Percentiles rank a stretch among this genome's conserved stretches.
Evolutionary conservation across 1,140 invertebrate species (phyloP).

Genomic region (Formica selysi): DNA sequence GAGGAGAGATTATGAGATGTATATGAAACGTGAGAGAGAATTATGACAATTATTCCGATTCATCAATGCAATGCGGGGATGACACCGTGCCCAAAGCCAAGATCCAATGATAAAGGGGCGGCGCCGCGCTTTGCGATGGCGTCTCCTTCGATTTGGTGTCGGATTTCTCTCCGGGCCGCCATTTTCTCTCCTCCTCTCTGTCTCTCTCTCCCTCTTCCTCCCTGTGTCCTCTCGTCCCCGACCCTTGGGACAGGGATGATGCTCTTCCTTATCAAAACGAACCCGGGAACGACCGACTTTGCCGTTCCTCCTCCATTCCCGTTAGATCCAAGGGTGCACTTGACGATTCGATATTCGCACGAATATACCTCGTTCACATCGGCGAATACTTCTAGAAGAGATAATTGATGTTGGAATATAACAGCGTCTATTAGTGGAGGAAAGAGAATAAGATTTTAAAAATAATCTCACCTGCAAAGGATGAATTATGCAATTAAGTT

Average conservation of each 20-base stretch:
- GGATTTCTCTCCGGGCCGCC: conserved; percentile 84
- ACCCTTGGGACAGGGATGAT: conserved; percentile 70
- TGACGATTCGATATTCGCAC: conserved; percentile 23
- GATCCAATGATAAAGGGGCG: conserved; percentile 83
- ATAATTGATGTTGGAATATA: neutral
- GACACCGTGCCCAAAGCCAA: conserved; percentile 60
- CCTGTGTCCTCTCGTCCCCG: conserved; percentile 26
- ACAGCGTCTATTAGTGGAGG: neutral
- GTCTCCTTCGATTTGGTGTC: conserved; percentile 87
- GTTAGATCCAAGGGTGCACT: conserved; percentile 29
- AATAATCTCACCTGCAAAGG: neutral
- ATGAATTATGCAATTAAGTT: neutral
- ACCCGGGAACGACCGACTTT: conserved; percentile 68
- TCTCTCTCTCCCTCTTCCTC: conserved; percentile 53
- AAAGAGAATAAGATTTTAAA: neutral
- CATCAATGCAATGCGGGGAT: conserved; percentile 24
- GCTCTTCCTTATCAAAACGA: conserved; percentile 81
- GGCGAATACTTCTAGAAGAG: neutral
- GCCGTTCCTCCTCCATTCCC: conserved; percentile 39
- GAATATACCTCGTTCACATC: neutral
- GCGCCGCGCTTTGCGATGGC: conserved; percentile 85
- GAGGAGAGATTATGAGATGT: neutral
- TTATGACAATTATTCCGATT: conserved; percentile 44
- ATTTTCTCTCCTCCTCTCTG: conserved; percentile 83
- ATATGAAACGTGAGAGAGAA: neutral